Percentiles rank a stretch among this genome's conserved stretches.
Conservation (phyloP, 1,140 invertebrate species). For the Zaprionus ghesquierei region DNA sequence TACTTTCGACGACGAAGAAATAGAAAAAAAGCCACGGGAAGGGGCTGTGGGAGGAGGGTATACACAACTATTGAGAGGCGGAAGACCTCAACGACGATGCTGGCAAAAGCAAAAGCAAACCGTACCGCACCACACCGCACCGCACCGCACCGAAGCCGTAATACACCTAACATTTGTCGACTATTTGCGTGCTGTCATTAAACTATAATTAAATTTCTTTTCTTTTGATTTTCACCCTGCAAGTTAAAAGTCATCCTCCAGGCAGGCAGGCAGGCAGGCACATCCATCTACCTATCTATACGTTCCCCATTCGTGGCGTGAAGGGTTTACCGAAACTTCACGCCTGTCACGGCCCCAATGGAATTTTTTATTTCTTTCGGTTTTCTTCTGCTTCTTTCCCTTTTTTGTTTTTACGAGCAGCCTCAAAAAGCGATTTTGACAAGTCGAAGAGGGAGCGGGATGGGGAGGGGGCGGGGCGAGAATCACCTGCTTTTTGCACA, state of each 20-base stretch:
- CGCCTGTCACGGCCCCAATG: constrained; percentile 59
- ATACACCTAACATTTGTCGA: constrained; percentile 47
- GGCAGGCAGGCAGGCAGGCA: constrained; percentile 22
- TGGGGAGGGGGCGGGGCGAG: neutral
- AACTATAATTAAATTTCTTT: constrained; percentile 79
- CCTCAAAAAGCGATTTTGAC: neutral
- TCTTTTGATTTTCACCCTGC: constrained; percentile 76
- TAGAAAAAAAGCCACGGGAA: neutral
- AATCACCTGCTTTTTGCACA: constrained; percentile 28
- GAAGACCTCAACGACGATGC: constrained; percentile 16
- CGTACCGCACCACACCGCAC: constrained; percentile 5
- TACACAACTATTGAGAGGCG: constrained; percentile 30
- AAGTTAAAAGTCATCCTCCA: constrained; percentile 68
- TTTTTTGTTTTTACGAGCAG: constrained; percentile 28
- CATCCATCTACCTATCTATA: constrained; percentile 19
- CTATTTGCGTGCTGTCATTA: constrained; percentile 75
- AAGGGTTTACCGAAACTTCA: constrained; percentile 73
- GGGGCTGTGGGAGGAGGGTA: neutral
- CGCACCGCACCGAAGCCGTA: constrained; percentile 22
- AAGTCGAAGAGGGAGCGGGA: neutral
- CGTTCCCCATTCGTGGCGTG: constrained; percentile 24
- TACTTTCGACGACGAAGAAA: constrained; percentile 73
- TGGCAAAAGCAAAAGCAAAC: neutral
- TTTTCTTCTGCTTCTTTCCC: constrained; percentile 5
- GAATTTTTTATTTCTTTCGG: constrained; percentile 45